A percentile compares a stretch with the other conserved stretches of the same genome.
These are phyloP conservation scores for Perccottus glenii DNA, from an alignment of 2,113 vertebrate genomes.

Conservation along the genomic window DNA sequence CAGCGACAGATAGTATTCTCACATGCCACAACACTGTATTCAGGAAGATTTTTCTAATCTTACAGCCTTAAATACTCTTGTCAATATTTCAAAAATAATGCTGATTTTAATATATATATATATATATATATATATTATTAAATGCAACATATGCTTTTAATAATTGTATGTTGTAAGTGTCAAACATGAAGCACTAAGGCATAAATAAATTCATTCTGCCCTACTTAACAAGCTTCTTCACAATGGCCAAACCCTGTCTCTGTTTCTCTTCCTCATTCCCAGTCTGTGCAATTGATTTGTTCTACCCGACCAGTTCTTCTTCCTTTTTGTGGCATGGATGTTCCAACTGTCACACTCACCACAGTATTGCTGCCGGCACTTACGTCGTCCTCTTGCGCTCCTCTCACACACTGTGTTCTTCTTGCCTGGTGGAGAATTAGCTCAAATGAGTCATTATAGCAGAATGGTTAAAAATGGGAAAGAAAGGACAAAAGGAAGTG, in stretches of 20 bases:
- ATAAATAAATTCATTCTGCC: too few relatives aligned
- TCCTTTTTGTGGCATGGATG: not conserved
- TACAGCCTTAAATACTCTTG: too few relatives aligned
- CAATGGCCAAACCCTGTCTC: constrained; percentile 56
- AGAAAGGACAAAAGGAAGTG: not conserved
- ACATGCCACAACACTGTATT: too few relatives aligned
- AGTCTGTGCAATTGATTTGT: constrained; percentile 9
- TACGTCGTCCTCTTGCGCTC: constrained; percentile 43
- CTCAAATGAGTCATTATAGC: constrained; percentile 5
- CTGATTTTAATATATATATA: too few relatives aligned
- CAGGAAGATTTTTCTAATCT: too few relatives aligned
- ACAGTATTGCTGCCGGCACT: constrained; percentile 19
- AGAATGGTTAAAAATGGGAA: not conserved
- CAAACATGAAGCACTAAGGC: too few relatives aligned
- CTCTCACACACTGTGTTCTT: constrained; percentile 49
- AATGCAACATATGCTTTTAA: too few relatives aligned
- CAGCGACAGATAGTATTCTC: too few relatives aligned
- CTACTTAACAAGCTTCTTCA: constrained; percentile 50
- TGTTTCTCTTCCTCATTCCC: constrained; percentile 24
- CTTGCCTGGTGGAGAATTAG: constrained; percentile 51
- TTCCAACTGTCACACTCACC: constrained; percentile 64
- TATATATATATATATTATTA: too few relatives aligned
- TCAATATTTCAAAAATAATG: too few relatives aligned
- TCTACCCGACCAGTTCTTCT: not conserved
- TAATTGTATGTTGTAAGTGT: too few relatives aligned